These are phyloP conservation scores for Rhea pennata DNA, from an alignment of 2,113 vertebrate species.

Conservation along the genomic window DNA sequence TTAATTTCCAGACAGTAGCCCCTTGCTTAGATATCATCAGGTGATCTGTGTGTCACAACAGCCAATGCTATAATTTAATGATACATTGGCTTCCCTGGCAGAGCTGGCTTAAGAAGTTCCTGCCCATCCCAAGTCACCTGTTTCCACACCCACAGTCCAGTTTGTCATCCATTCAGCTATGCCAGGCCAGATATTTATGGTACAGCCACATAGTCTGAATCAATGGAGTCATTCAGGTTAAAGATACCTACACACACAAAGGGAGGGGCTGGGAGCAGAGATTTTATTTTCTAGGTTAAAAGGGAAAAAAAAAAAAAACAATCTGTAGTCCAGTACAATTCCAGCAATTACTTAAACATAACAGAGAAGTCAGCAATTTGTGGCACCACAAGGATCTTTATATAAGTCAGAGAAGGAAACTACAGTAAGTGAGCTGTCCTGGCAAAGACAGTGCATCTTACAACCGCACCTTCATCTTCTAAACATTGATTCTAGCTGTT, in stretches of 20 bases:
- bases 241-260: not conserved
- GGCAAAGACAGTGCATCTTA: not conserved
- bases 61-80: not conserved
- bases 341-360: not conserved
- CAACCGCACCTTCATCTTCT: not conserved
- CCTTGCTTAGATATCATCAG: not conserved
- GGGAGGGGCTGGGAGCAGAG: not conserved
- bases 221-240: not conserved
- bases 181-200: not conserved
- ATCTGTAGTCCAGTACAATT: not conserved
- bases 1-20: not conserved
- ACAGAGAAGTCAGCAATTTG: constrained; percentile 2
- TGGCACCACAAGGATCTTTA: not conserved
- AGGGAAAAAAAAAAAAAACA: not conserved
- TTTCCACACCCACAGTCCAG: not conserved
- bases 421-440: not conserved
- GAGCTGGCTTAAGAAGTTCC: not conserved
- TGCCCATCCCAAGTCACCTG: not conserved
- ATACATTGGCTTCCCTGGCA: not conserved
- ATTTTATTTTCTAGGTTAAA: not conserved
- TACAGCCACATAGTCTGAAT: not conserved
- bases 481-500: not conserved
- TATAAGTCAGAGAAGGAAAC: not conserved
- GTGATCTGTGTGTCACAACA: not conserved
- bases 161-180: not conserved